Base-by-base conservation (phyloP, 2,113 vertebrate genomes). In the Notarius quadriscutis region DNA sequence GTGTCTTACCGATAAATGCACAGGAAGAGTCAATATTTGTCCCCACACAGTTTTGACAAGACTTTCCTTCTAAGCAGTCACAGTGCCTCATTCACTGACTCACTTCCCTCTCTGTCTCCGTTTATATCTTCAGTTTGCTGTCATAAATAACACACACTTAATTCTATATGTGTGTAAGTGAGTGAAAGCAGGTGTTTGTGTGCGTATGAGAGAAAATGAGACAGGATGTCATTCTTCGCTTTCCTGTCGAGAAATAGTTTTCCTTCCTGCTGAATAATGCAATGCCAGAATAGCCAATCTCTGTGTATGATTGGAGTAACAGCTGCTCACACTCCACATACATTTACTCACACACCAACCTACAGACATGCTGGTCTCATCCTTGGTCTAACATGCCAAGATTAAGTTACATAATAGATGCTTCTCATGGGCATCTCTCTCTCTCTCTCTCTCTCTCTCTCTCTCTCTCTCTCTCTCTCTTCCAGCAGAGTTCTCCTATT, bases 21-120 rank as follows among this genome's bases (percentile, higher is more conserved):
- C 81, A 86, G 88, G 77, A 85, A 88, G 82, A 86, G 74, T 89
- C 88, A 91, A 91, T 91, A 91, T 91, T 91, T 89, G 86, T 88
- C 25, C 62, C 80, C 3, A 8, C 67, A 82, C 69, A 57, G 82
- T 72, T 89, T 88, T 84, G 71, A 89, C 84, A 84, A 62, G 84
- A 58, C 86, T 53, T 84, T 87, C 90, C 71, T 88, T 51, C 87
- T 77, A 55, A 84, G 74, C 75, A 86, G 53, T 48, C 30, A 86
- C 34, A 88, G 67, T 87, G 81, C 62, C 57, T 72, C 90, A 85
- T 89, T 89, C 87, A 85, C 48, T 79, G 34, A 75, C 63, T 77
- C 84, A 84, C 69, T 72, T 77, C 20, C 58, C 80, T 84, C 86
- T 86, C 81, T 81, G 81, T 62, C 58, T 83, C 57, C 18, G 22